A percentile compares a stretch with the other conserved stretches of the same genome.
phyloP scores from a whole-genome alignment of 2,797 vertebrate species.

The Scolopax rusticola region DNA sequence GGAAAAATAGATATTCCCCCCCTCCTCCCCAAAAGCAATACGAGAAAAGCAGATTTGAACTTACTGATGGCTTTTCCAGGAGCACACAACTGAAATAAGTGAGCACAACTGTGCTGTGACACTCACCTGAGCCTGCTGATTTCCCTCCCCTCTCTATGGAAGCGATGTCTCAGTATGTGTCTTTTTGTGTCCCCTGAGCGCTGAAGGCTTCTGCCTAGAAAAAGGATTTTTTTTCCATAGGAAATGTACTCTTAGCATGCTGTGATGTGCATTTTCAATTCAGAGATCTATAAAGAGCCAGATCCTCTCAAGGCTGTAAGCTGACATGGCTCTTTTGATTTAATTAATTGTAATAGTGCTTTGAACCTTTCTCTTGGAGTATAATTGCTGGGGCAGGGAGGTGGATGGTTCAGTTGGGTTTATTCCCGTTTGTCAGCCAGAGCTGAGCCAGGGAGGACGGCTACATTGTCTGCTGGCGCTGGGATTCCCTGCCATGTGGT shows the following conservation, averaged over 20 bases:
- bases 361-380: not conserved
- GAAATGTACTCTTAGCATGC: not conserved
- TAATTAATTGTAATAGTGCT: not conserved
- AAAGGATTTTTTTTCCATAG: not conserved
- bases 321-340: not conserved
- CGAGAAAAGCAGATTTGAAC: slow-evolving; percentile 21
- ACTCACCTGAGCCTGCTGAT: slow-evolving; percentile 17
- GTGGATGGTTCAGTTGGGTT: not conserved
- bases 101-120: not conserved
- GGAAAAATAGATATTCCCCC: not conserved
- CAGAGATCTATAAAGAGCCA: not conserved
- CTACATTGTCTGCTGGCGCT: slow-evolving; percentile 10
- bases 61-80: slow-evolving; percentile 48
- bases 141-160: too few species aligned
- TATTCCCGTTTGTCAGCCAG: not conserved
- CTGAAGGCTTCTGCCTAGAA: not conserved
- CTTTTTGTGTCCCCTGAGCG: not conserved
- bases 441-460: not conserved
- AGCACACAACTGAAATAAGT: not conserved
- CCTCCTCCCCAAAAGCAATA: not conserved
- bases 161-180: not conserved
- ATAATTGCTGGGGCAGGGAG: not conserved
- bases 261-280: not conserved
- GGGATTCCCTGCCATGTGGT: not conserved
- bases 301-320: not conserved